These are phyloP conservation scores for Eupeodes corollae DNA, from an alignment of 1,140 invertebrate species.

Conservation along the genomic window DNA sequence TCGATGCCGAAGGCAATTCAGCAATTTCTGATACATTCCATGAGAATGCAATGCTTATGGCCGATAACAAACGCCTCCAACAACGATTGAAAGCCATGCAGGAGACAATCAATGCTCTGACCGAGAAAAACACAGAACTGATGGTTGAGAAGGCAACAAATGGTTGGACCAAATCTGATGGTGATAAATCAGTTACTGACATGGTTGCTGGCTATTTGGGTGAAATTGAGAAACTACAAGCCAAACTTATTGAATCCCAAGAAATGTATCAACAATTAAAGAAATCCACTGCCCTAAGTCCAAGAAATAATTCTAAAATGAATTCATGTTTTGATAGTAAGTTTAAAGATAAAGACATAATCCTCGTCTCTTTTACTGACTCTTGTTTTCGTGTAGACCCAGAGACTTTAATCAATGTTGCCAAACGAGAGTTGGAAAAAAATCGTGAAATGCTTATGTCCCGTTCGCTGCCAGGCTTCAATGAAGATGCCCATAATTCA, in stretches of 20 bases:
- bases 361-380: background rate
- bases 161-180: conserved; percentile 49
- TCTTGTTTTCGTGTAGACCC: conserved; percentile 5
- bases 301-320: conserved; percentile 5
- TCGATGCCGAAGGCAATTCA: conserved; percentile 76
- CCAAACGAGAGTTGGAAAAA: conserved; percentile 44
- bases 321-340: conserved; percentile 15
- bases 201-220: conserved; percentile 73
- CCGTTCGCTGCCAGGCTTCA: conserved; percentile 18
- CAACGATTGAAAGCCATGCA: conserved; percentile 85
- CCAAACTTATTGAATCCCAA: conserved; percentile 79
- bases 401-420: conserved; percentile 41
- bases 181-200: conserved; percentile 49
- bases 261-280: conserved; percentile 64
- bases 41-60: conserved; percentile 88
- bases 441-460: conserved; percentile 29
- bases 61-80: conserved; percentile 75
- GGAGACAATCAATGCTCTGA: conserved; percentile 85
- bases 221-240: conserved; percentile 84
- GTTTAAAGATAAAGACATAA: background rate
- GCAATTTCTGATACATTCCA: conserved; percentile 87
- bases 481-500: conserved; percentile 33
- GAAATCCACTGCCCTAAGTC: conserved; percentile 5
- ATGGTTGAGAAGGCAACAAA: conserved; percentile 66
- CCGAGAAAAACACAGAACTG: conserved; percentile 65